Percentiles rank a stretch among this genome's conserved stretches.
Evolutionary conservation across 2,888 invertebrate species (phyloP).

Genomic region (Biston betularia): DNA sequence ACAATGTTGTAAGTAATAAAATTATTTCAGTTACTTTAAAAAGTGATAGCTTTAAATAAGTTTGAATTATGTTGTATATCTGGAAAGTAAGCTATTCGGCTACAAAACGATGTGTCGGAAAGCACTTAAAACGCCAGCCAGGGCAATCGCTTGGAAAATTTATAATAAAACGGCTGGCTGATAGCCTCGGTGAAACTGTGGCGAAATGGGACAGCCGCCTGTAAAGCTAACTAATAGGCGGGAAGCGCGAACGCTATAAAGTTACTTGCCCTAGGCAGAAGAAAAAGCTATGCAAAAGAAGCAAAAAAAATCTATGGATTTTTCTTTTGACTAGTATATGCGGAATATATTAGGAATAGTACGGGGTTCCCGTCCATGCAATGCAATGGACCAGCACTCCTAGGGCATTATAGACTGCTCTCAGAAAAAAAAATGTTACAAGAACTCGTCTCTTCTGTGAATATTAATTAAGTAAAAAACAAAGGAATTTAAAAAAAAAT

Average conservation of each 20-base stretch:
- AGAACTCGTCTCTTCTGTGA: no score
- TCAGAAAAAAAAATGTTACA: no score
- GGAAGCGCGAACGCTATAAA: constrained; percentile 5
- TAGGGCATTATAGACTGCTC: no score
- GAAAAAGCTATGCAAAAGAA: neutral
- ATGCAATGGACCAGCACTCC: no score
- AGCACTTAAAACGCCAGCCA: constrained; percentile 27
- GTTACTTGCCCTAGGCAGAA: constrained; percentile 2
- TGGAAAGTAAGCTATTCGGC: constrained; percentile 24
- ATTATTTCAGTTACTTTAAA: neutral
- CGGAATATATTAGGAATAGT: no score
- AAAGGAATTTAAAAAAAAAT: no score
- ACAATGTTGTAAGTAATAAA: no score
- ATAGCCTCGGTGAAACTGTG: constrained; percentile 26
- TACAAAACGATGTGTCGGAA: constrained; percentile 31
- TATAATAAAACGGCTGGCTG: constrained; percentile 33
- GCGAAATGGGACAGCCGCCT: constrained; percentile 23
- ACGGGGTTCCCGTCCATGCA: no score
- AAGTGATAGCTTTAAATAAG: constrained; percentile 2
- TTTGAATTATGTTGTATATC: constrained; percentile 3
- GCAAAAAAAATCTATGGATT: no score
- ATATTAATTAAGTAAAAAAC: no score
- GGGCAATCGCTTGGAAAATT: constrained; percentile 31
- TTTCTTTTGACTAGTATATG: no score
- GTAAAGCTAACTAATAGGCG: constrained; percentile 27